These are phyloP conservation scores for Neopipo cinnamomea DNA, from an alignment of 2,113 vertebrate genomes.

Conservation along the genomic window DNA sequence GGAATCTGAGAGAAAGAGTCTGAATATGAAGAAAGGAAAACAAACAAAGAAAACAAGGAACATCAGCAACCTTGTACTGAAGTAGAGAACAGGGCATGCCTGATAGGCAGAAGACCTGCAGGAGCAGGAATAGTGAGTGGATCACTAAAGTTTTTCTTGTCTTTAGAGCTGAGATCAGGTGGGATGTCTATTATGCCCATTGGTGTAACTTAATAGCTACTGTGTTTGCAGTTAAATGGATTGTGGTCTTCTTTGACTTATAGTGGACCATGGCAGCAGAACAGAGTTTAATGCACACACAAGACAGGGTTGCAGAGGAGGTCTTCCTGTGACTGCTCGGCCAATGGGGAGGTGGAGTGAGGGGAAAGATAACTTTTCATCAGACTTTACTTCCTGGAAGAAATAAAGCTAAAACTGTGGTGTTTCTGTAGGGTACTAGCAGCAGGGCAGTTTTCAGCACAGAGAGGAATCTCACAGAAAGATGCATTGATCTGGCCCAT, in stretches of 20 bases:
- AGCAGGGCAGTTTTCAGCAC: background rate
- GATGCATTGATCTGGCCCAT: background rate
- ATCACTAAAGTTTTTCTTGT: background rate
- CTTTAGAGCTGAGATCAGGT: background rate
- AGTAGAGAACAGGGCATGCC: background rate
- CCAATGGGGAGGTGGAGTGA: background rate
- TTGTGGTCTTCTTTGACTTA: background rate
- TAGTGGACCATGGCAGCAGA: background rate
- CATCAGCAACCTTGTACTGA: background rate
- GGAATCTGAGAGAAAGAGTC: background rate
- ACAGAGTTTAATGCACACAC: background rate
- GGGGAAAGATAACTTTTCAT: background rate
- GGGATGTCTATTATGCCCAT: background rate
- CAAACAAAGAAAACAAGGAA: background rate
- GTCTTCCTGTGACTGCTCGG: background rate
- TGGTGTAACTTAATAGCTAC: background rate
- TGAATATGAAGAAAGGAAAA: background rate
- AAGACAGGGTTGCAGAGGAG: background rate
- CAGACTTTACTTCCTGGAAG: background rate
- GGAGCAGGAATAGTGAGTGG: background rate
- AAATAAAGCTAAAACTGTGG: background rate
- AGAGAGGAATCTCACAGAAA: background rate
- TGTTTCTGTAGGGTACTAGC: background rate
- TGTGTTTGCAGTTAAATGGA: background rate
- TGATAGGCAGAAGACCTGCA: background rate